A percentile compares a stretch with the other conserved stretches of the same genome.
Conservation (phyloP, 2,113 vertebrate genomes). For the Acrocephalus kingi region DNA sequence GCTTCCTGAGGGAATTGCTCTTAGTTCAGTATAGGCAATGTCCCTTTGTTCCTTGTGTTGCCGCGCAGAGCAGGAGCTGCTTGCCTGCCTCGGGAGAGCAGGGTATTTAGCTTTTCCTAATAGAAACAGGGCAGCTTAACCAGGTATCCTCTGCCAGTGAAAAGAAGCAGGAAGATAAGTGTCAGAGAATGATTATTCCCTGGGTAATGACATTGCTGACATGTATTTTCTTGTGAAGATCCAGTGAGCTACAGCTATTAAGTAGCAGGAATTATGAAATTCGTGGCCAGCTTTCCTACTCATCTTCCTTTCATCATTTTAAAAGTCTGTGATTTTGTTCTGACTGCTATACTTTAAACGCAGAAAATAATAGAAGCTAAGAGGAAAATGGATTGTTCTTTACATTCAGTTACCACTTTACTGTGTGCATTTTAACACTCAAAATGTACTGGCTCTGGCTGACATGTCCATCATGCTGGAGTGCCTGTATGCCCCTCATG, state of each 20-base stretch:
- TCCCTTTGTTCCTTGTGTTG: neutral
- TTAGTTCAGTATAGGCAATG: neutral
- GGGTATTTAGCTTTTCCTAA: neutral
- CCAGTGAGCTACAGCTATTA: neutral
- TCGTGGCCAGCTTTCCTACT: neutral
- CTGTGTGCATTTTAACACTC: neutral
- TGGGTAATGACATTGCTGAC: neutral
- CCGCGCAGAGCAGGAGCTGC: neutral
- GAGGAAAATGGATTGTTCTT: neutral
- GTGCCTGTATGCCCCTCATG: neutral
- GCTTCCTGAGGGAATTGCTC: neutral
- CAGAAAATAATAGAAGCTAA: neutral
- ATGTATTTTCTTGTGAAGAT: neutral
- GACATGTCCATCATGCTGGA: neutral
- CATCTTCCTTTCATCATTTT: neutral
- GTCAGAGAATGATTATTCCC: neutral
- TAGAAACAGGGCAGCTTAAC: neutral
- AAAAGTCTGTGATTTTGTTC: conserved; percentile 2
- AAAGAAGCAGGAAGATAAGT: neutral
- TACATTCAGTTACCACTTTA: neutral
- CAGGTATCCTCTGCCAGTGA: neutral
- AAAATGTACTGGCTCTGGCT: neutral
- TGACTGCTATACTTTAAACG: neutral
- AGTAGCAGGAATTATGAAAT: neutral
- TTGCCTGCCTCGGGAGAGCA: neutral